Evolutionary conservation across 1,140 invertebrate species (phyloP), one percentile per base, ranked within the genome.

Genomic region (Dinoponera quadriceps): DNA sequence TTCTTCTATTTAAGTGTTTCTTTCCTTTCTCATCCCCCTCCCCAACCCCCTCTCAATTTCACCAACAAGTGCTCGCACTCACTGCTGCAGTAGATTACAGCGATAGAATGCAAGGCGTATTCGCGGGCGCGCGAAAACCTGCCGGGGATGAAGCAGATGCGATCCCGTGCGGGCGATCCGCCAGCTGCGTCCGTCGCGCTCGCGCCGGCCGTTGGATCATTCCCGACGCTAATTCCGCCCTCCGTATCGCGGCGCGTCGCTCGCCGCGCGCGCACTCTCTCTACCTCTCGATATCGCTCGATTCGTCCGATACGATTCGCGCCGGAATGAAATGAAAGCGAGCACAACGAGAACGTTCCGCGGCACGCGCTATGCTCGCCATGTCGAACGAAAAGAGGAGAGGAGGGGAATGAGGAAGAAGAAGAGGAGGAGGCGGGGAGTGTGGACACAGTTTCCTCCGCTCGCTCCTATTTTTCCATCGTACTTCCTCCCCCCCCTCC

Each of bases 191-290:
- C 27, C 20, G 22, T 66, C 49, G n/a, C 27, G 44, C 16, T 44
- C 38, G 33, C 29, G 5, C 22, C 25, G 7, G 27, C 20, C 49
- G 29, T 38, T 77, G 25, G 27, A 13, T 54, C 49, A 66, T 55
- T 77, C 4, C 38, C 51, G 59, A 86, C 25, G 44, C 20, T 71
- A 87, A 83, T 77, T 87, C 29, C 65, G 29, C 20, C 25, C 29
- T 44, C 16, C 25, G 51, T 18, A 38, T 29, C 11, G 2, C 7
- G 7, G 1, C 16, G 22, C 51, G 71, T 57, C 62, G n/a, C 57
- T 82, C 74, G 82, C 18, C 54, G 81, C 62, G 49, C 54, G n/a
- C 7, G 1, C 25, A n/a, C 16, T 25, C 38, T 62, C 44, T n/a
- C n/a, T n/a, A n/a, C n/a, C n/a, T n/a, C n/a, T 44, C 38, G 38